Percentiles rank a stretch among this genome's conserved stretches.
Conservation (phyloP, 2,888 invertebrate species). For the Apoderus coryli region DNA sequence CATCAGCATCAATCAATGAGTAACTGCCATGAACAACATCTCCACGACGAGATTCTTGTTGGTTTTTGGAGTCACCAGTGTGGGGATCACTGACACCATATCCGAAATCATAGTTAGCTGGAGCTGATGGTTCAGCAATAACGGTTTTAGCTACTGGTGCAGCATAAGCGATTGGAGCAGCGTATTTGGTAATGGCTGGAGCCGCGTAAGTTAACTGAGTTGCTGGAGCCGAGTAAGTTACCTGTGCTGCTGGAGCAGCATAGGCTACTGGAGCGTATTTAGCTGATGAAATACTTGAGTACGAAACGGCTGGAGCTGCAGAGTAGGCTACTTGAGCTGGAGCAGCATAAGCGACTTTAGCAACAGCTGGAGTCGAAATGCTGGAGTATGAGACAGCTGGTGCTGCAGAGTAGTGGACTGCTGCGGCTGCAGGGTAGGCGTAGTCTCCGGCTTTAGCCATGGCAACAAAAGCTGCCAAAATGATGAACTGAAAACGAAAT, state of each 20-base stretch:
- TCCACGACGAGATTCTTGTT: slow-evolving; percentile 46
- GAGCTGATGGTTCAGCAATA: slow-evolving; percentile 19
- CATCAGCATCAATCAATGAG: slow-evolving; percentile 38
- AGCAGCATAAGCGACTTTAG: slow-evolving; percentile 14
- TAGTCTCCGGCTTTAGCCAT: slow-evolving; percentile 19
- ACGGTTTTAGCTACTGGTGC: slow-evolving; percentile 19
- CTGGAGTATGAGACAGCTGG: too few relatives aligned
- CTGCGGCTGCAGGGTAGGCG: too few relatives aligned
- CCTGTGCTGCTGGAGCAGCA: slow-evolving; percentile 27
- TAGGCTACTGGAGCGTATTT: slow-evolving; percentile 32
- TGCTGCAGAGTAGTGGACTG: too few relatives aligned
- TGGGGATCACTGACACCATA: slow-evolving; percentile 21
- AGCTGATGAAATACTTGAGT: too few relatives aligned
- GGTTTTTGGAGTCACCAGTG: slow-evolving; percentile 40
- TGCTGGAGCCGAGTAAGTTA: slow-evolving; percentile 13
- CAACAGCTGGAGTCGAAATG: slow-evolving; percentile 10
- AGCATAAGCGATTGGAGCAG: slow-evolving; percentile 19
- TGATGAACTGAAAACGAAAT: slow-evolving; percentile 20
- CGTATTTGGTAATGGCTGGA: slow-evolving; percentile 19
- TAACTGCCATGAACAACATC: slow-evolving; percentile 38
- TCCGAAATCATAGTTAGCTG: slow-evolving; percentile 23
- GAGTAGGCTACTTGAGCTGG: slow-evolving; percentile 10
- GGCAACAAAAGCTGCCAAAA: slow-evolving; percentile 19
- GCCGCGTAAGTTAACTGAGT: slow-evolving; percentile 21
- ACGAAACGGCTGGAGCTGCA: slow-evolving; percentile 23